A percentile compares a stretch with the other conserved stretches of the same genome.
These are phyloP conservation scores for Pristiophorus japonicus DNA, from an alignment of 2,113 vertebrate species.

Conservation along the genomic window DNA sequence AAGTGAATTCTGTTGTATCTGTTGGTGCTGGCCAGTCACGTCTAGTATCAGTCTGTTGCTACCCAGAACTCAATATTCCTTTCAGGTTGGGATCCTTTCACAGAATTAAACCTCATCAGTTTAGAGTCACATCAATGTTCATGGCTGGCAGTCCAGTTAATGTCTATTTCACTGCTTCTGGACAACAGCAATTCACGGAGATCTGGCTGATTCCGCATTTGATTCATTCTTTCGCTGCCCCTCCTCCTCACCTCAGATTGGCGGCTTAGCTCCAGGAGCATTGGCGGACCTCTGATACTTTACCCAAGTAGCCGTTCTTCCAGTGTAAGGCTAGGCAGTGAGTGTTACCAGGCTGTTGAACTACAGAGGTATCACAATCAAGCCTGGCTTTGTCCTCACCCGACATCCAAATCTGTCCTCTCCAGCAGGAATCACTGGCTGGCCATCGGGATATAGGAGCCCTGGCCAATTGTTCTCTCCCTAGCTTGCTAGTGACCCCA, in stretches of 20 bases:
- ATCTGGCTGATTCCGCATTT: neutral
- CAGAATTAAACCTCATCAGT: neutral
- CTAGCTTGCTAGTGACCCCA: neutral
- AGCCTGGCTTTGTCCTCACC: neutral
- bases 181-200: neutral
- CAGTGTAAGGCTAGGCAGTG: neutral
- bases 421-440: neutral
- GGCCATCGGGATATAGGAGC: neutral
- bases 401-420: neutral
- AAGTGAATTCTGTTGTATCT: neutral
- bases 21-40: neutral
- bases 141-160: neutral
- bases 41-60: neutral
- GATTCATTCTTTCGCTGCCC: neutral
- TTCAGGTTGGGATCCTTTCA: neutral
- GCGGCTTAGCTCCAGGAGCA: neutral
- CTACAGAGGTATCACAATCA: neutral
- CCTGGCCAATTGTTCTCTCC: neutral
- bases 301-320: neutral
- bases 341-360: neutral
- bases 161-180: neutral
- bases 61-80: neutral
- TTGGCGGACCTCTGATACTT: neutral
- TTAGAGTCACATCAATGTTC: neutral
- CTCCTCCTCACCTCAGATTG: neutral